Percentiles rank a stretch among this genome's conserved stretches.
phyloP scores from a whole-genome alignment of 2,113 vertebrate species.

The Ariopsis seemanni region DNA sequence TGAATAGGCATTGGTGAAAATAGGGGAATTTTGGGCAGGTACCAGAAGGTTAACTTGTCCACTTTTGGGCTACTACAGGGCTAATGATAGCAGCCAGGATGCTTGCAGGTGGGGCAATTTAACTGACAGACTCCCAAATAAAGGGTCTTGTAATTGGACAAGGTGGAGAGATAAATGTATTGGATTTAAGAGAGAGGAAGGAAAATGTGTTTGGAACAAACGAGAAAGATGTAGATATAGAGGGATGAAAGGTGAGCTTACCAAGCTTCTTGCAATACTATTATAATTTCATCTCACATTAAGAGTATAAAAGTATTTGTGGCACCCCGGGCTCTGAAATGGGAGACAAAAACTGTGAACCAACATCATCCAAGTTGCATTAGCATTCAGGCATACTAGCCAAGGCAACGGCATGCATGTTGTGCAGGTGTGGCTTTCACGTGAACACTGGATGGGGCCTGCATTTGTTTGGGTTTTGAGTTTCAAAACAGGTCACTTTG shows the following conservation, averaged over 20 bases:
- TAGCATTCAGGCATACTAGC: background rate
- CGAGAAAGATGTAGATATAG: background rate
- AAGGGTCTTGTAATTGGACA: background rate
- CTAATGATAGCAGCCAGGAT: background rate
- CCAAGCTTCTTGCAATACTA: background rate
- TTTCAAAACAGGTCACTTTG: constrained; percentile 8
- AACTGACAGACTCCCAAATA: background rate
- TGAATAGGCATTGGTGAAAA: no score
- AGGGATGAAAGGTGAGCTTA: background rate
- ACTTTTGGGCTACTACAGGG: background rate
- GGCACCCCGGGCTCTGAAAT: background rate
- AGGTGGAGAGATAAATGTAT: background rate
- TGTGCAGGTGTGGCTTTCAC: background rate
- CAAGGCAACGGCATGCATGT: background rate
- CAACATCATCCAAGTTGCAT: background rate
- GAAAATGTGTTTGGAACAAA: background rate
- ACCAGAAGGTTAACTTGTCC: background rate
- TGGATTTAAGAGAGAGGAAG: background rate
- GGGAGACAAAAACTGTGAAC: background rate
- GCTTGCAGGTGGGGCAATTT: background rate
- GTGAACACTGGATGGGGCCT: background rate
- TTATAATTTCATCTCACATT: background rate
- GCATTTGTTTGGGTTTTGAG: constrained; percentile 14
- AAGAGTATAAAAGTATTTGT: background rate
- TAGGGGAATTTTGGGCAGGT: no score